These are phyloP conservation scores for Anagyrus pseudococci DNA, from an alignment of 2,888 invertebrate species.

Conservation along the genomic window DNA sequence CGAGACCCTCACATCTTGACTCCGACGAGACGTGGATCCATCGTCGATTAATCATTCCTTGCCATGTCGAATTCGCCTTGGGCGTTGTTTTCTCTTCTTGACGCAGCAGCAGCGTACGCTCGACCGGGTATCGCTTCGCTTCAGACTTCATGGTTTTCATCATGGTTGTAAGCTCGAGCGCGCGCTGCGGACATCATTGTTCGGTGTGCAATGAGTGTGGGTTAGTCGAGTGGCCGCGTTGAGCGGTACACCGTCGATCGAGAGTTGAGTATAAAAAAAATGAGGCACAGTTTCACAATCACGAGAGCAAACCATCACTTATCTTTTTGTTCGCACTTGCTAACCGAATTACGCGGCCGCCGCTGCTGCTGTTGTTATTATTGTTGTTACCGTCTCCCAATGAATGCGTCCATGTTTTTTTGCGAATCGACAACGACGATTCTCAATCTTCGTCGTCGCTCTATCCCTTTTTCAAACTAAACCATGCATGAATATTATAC, in stretches of 20 bases:
- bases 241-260: conserved; percentile 35
- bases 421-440: conserved; percentile 52
- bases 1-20: too few relatives aligned
- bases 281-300: conserved; percentile 61
- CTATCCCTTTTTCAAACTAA: conserved; percentile 50
- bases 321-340: conserved; percentile 32
- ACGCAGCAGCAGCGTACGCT: conserved; percentile 38
- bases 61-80: conserved; percentile 12
- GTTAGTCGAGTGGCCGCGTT: conserved; percentile 5
- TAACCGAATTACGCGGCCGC: conserved; percentile 49
- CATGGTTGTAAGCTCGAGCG: conserved; percentile 13
- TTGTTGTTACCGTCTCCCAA: conserved; percentile 59
- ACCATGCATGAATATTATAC: conserved; percentile 61
- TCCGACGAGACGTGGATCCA: conserved; percentile 9
- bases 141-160: conserved; percentile 2
- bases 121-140: conserved; percentile 28
- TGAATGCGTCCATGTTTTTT: conserved; percentile 55
- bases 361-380: conserved; percentile 39
- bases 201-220: conserved; percentile 42
- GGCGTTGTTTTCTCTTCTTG: conserved; percentile 19
- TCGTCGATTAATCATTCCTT: conserved; percentile 2
- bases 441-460: conserved; percentile 19
- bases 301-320: conserved; percentile 45
- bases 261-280: conserved; percentile 58
- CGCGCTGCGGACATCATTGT: conserved; percentile 45